Conservation (phyloP, 1,140 invertebrate species). For the Nasonia giraulti region DNA sequence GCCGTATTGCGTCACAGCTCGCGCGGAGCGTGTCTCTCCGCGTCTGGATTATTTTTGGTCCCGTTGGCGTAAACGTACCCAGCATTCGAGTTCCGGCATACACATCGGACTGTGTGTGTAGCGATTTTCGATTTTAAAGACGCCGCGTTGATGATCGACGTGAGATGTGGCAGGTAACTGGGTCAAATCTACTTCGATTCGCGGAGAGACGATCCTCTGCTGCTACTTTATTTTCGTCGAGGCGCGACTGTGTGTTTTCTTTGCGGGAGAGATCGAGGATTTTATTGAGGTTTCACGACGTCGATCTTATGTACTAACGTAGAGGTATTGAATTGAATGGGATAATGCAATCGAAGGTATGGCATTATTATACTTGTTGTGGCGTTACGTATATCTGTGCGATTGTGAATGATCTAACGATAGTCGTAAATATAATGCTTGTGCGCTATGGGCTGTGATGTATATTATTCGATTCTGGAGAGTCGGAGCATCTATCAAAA, state of each 20-base stretch:
- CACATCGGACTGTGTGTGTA: neutral
- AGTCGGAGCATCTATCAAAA: too few species aligned
- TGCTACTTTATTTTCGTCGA: neutral
- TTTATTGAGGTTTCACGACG: neutral
- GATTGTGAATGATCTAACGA: neutral
- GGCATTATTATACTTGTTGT: too few species aligned
- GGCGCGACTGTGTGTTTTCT: too few species aligned
- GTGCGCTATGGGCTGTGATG: too few species aligned
- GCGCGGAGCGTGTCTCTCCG: neutral
- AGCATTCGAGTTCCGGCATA: conserved; percentile 10
- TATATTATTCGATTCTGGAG: too few species aligned
- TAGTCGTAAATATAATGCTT: neutral
- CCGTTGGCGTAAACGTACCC: conserved; percentile 13
- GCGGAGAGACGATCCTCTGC: neutral
- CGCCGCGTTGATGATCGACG: neutral
- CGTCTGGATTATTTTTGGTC: conserved; percentile 43
- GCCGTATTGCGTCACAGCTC: conserved; percentile 12
- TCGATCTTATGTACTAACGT: too few species aligned
- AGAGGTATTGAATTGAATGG: too few species aligned
- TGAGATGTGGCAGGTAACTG: conserved; percentile 46
- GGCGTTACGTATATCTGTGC: too few species aligned
- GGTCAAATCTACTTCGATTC: conserved; percentile 43
- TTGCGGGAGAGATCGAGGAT: neutral
- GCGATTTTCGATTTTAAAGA: neutral
- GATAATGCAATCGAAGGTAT: too few species aligned